A percentile compares a stretch with the other conserved stretches of the same genome.
phyloP scores from a whole-genome alignment of 2,888 invertebrate genomes.

The Netelia inedita region DNA sequence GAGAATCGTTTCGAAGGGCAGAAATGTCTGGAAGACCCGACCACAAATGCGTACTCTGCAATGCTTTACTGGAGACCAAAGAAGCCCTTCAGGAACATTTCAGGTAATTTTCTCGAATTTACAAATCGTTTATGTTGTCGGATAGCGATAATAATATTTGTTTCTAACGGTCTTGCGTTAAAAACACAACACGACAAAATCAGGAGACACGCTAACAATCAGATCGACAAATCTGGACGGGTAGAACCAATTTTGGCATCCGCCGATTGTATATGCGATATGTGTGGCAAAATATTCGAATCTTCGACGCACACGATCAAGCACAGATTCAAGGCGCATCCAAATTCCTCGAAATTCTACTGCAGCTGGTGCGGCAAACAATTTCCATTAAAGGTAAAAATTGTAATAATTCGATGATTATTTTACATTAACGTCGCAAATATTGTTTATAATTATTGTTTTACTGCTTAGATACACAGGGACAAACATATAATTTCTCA shows the following conservation, averaged over 20 bases:
- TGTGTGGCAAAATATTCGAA: constrained; percentile 87
- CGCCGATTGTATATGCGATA: constrained; percentile 86
- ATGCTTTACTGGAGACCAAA: constrained; percentile 86
- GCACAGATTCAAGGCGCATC: constrained; percentile 89
- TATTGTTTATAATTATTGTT: constrained; percentile 64
- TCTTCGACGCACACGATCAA: constrained; percentile 88
- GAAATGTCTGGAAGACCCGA: constrained; percentile 62
- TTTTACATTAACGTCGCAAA: not conserved
- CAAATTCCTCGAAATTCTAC: constrained; percentile 88
- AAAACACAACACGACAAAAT: not conserved
- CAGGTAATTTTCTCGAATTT: constrained; percentile 84
- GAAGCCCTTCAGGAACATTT: constrained; percentile 88
- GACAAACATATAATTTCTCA: constrained; percentile 88
- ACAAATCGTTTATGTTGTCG: not conserved
- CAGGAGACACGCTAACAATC: constrained; percentile 89
- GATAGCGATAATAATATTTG: not conserved
- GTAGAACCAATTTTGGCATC: constrained; percentile 30
- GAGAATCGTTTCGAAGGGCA: not conserved
- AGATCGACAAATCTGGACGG: constrained; percentile 85
- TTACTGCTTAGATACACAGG: constrained; percentile 86
- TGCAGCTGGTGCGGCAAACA: constrained; percentile 90
- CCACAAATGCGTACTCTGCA: constrained; percentile 87
- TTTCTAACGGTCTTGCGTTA: not conserved
- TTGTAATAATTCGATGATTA: not conserved
- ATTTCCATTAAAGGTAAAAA: constrained; percentile 88